These are phyloP conservation scores for Chalcosyrphus nemorum DNA, from an alignment of 2,888 invertebrate genomes.

Conservation along the genomic window DNA sequence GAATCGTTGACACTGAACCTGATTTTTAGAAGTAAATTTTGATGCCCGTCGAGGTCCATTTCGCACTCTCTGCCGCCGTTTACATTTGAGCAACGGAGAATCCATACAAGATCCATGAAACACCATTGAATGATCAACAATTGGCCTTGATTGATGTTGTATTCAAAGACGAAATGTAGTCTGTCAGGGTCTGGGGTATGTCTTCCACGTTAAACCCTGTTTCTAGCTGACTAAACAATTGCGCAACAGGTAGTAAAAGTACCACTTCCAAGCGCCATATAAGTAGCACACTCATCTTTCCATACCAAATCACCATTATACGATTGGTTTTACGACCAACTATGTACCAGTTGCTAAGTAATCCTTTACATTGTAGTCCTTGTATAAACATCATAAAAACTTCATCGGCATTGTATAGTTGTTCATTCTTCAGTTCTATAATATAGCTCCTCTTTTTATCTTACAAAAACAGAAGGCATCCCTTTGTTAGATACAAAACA, in stretches of 20 bases:
- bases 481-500: neutral
- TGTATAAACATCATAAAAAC: conserved; percentile 22
- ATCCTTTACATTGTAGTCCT: neutral
- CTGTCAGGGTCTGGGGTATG: too few relatives aligned
- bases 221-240: neutral
- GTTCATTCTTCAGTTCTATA: neutral
- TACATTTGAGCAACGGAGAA: too few relatives aligned
- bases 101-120: too few relatives aligned
- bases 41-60: too few relatives aligned
- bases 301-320: neutral
- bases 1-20: too few relatives aligned
- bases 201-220: too few relatives aligned
- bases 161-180: too few relatives aligned
- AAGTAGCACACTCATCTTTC: neutral
- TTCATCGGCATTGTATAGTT: neutral
- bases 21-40: too few relatives aligned
- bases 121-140: too few relatives aligned
- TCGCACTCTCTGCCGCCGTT: too few relatives aligned
- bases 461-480: conserved; percentile 17
- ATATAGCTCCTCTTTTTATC: conserved; percentile 6
- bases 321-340: neutral
- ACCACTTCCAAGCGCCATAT: neutral
- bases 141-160: too few relatives aligned
- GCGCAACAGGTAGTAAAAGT: neutral
- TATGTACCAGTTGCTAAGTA: neutral